These are phyloP conservation scores for Camptogramma bilineatum DNA, from an alignment of 2,888 invertebrate species.

Conservation along the genomic window DNA sequence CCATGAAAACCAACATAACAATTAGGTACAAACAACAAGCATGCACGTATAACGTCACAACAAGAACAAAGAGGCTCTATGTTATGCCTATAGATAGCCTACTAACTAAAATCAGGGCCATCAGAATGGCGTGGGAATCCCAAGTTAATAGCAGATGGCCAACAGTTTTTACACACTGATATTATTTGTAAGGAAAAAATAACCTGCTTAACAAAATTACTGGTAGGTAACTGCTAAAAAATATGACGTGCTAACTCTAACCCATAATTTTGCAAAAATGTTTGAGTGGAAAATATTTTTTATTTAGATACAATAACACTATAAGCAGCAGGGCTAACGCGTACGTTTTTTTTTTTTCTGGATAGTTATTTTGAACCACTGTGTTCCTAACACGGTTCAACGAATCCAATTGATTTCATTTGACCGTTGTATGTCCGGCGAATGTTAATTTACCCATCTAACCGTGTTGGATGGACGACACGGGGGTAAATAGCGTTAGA, in stretches of 20 bases:
- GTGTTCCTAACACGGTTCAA: neutral
- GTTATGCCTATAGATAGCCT: slow-evolving; percentile 20
- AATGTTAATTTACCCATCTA: slow-evolving; percentile 23
- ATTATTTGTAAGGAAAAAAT: neutral
- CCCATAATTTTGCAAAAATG: too few relatives aligned
- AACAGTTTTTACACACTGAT: slow-evolving; percentile 6
- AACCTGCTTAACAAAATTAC: neutral
- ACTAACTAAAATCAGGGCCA: slow-evolving; percentile 40
- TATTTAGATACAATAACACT: too few relatives aligned
- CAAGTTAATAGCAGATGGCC: slow-evolving; percentile 23
- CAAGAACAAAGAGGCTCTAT: slow-evolving; percentile 39
- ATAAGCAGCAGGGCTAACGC: too few relatives aligned
- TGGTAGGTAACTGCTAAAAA: neutral
- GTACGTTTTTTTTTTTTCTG: neutral
- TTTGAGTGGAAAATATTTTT: too few relatives aligned
- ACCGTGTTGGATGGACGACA: slow-evolving; percentile 18
- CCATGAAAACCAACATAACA: neutral
- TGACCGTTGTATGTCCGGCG: slow-evolving; percentile 5
- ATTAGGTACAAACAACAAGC: slow-evolving; percentile 3
- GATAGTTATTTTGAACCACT: neutral
- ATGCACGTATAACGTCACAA: slow-evolving; percentile 25
- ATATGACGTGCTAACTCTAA: too few relatives aligned
- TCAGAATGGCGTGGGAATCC: slow-evolving; percentile 41
- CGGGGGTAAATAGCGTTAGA: slow-evolving; percentile 42
- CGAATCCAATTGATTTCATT: slow-evolving; percentile 21